Conservation (phyloP, 2,888 invertebrate species). For the Xestobium rufovillosum region DNA sequence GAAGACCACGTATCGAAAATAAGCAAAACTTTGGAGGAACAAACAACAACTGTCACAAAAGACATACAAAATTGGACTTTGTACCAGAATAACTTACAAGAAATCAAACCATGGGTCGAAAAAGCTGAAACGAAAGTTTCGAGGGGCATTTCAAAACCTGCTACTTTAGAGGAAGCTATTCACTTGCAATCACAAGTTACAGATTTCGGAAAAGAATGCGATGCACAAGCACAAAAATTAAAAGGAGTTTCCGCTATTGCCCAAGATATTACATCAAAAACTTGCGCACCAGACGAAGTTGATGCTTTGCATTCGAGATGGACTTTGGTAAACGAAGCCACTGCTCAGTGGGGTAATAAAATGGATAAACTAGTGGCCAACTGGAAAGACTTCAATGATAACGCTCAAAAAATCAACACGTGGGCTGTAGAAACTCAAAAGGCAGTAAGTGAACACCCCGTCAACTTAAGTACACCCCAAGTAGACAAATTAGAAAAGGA, state of each 20-base stretch:
- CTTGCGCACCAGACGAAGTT: constrained; percentile 74
- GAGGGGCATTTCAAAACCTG: constrained; percentile 64
- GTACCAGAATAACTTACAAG: constrained; percentile 70
- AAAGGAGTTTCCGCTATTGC: constrained; percentile 67
- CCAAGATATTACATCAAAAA: constrained; percentile 67
- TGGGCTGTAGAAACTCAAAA: constrained; percentile 69
- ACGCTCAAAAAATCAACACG: constrained; percentile 65
- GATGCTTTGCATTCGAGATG: constrained; percentile 77
- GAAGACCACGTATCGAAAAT: constrained; percentile 70
- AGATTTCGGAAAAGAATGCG: constrained; percentile 70
- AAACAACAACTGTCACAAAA: constrained; percentile 65
- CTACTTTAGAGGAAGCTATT: constrained; percentile 72
- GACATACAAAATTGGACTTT: constrained; percentile 80
- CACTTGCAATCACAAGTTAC: constrained; percentile 64
- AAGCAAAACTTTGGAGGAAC: constrained; percentile 67
- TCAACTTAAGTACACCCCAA: constrained; percentile 61
- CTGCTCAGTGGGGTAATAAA: constrained; percentile 70
- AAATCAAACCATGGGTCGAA: constrained; percentile 84
- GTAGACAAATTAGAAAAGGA: constrained; percentile 70
- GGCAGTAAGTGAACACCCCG: constrained; percentile 49
- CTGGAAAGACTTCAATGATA: constrained; percentile 77
- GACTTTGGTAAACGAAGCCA: constrained; percentile 75
- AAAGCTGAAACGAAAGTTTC: constrained; percentile 76
- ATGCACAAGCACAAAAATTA: constrained; percentile 65
- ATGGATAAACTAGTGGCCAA: constrained; percentile 69